Evolutionary conservation across 2,113 vertebrate species (phyloP).

Genomic region (Cyprinodon variegatus): DNA sequence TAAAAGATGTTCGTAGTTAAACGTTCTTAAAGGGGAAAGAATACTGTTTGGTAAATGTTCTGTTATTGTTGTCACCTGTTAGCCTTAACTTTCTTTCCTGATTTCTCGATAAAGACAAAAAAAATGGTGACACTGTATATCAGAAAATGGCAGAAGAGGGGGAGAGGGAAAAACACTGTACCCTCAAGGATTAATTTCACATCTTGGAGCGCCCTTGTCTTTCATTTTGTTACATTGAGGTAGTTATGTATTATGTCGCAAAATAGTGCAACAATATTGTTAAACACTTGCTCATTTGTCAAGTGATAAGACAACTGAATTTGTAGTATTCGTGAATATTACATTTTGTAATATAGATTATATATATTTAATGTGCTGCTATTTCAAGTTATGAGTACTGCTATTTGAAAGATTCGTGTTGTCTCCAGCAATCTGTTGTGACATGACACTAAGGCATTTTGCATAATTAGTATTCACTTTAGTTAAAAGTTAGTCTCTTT

Average conservation of each 20-base stretch:
- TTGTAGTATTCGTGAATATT: conserved; percentile 75
- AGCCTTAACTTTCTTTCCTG: conserved; percentile 56
- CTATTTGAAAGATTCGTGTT: conserved; percentile 71
- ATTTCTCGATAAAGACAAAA: conserved; percentile 27
- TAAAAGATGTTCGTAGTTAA: conserved; percentile 9
- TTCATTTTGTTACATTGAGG: conserved; percentile 62
- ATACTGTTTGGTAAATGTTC: conserved; percentile 53
- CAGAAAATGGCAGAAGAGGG: conserved; percentile 22
- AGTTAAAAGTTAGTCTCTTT: conserved; percentile 57
- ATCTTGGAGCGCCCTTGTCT: conserved; percentile 70
- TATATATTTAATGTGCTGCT: conserved; percentile 77
- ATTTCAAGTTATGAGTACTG: conserved; percentile 68
- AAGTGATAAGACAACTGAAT: conserved; percentile 55
- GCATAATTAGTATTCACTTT: conserved; percentile 59
- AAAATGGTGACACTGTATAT: conserved; percentile 47
- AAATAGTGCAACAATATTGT: conserved; percentile 60
- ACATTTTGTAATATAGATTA: conserved; percentile 63
- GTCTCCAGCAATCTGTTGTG: conserved; percentile 69
- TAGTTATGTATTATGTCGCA: conserved; percentile 60
- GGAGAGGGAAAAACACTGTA: conserved; percentile 26
- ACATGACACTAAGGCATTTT: conserved; percentile 61
- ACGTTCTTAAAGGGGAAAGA: conserved; percentile 19
- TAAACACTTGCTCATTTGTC: conserved; percentile 41
- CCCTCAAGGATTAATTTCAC: conserved; percentile 66
- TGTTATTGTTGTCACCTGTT: conserved; percentile 68